Evolutionary conservation across 1,140 invertebrate genomes (phyloP).

Genomic region (Macrosteles quadrilineatus): DNA sequence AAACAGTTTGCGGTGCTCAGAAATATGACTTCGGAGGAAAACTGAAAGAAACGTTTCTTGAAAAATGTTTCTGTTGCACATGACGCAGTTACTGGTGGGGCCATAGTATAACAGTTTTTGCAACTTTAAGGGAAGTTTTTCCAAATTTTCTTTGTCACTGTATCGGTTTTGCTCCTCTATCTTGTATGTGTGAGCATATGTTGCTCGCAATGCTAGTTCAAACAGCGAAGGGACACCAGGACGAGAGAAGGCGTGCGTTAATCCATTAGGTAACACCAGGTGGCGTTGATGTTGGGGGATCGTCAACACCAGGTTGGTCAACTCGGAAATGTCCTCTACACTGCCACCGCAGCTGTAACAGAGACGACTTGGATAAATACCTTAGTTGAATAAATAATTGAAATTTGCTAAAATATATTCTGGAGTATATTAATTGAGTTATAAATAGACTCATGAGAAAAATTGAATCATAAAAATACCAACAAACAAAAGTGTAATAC

Average conservation of each 20-base stretch:
- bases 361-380: too few species aligned
- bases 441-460: too few species aligned
- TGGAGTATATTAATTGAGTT: too few species aligned
- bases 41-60: background rate
- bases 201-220: background rate
- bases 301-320: conserved; percentile 1
- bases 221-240: conserved; percentile 9
- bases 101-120: conserved; percentile 4
- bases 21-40: background rate
- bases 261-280: background rate
- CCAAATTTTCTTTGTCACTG: background rate
- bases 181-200: background rate
- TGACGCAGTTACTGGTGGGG: background rate
- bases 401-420: too few species aligned
- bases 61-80: conserved; percentile 1
- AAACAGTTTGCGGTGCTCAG: conserved; percentile 10
- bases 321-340: conserved; percentile 3
- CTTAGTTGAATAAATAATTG: too few species aligned
- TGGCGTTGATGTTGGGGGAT: background rate
- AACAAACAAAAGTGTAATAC: too few species aligned
- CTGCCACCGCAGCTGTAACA: conserved; percentile 2
- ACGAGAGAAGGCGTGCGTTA: background rate
- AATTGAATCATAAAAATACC: too few species aligned
- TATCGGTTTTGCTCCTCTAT: conserved; percentile 6
- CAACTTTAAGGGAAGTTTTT: conserved; percentile 1